Percentiles rank a stretch among this genome's conserved stretches.
These are phyloP conservation scores for Phainopepla nitens DNA, from an alignment of 2,113 vertebrate genomes.

Conservation along the genomic window DNA sequence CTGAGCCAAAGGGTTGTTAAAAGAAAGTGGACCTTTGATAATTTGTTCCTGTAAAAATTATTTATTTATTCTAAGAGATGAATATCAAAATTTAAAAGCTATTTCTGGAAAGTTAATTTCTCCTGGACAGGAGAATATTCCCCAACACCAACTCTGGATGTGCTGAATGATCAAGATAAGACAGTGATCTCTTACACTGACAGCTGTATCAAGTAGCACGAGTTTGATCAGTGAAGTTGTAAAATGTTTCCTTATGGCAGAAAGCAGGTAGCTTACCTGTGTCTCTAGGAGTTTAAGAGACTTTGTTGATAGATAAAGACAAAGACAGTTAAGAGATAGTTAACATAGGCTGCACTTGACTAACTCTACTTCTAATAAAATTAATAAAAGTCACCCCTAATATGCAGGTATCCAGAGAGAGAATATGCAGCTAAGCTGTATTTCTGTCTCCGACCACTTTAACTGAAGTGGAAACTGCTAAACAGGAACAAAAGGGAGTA, in stretches of 20 bases:
- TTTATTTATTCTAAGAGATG: neutral
- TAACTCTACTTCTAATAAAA: neutral
- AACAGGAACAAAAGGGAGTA: neutral
- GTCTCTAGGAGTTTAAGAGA: neutral
- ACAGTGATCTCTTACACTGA: neutral
- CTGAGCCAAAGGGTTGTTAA: neutral
- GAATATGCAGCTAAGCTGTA: neutral
- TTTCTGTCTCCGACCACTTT: neutral
- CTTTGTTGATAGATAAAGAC: neutral
- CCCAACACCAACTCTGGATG: neutral
- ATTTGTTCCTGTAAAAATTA: neutral
- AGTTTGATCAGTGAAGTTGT: neutral
- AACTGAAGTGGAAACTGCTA: neutral
- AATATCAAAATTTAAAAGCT: neutral
- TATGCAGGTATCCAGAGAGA: neutral
- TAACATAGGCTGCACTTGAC: neutral
- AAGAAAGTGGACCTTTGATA: neutral
- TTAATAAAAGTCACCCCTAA: neutral
- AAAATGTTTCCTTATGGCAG: neutral
- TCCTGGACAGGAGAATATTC: neutral
- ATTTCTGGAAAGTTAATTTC: neutral
- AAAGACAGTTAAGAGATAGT: neutral
- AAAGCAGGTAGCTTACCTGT: neutral
- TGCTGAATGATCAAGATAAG: neutral
- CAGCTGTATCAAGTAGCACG: accelerated